Percentiles rank a stretch among this genome's conserved stretches.
phyloP scores from a whole-genome alignment of 35 echinoderm and acorn worm genomes.

The Lytechinus pictus region DNA sequence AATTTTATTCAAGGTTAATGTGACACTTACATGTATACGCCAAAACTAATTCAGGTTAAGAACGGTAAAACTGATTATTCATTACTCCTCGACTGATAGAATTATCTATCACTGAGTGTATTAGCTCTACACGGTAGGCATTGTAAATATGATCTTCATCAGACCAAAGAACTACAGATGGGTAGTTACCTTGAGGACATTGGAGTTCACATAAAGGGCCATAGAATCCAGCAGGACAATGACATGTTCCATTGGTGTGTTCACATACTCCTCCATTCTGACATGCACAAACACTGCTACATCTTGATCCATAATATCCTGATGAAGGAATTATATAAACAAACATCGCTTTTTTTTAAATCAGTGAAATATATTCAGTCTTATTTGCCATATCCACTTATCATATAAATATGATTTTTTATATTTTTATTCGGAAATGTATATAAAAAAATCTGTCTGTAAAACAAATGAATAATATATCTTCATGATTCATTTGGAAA shows the following conservation, averaged over 20 bases:
- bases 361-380: not conserved
- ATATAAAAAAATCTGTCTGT: no score
- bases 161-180: not conserved
- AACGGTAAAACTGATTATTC: no score
- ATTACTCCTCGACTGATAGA: no score
- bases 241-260: constrained; percentile 76
- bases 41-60: no score
- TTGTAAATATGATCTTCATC: not conserved
- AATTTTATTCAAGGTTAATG: no score
- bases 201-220: constrained; percentile 19
- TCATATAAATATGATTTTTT: no score
- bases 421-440: no score
- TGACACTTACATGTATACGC: no score
- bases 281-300: constrained; percentile 66
- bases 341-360: not conserved
- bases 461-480: no score
- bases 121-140: not conserved
- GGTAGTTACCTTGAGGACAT: constrained; percentile 38
- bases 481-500: no score
- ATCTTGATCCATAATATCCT: constrained; percentile 69
- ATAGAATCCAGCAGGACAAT: constrained; percentile 58
- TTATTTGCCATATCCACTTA: no score
- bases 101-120: no score
- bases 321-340: not conserved
- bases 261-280: constrained; percentile 67